phyloP scores from a whole-genome alignment of 2,888 invertebrate genomes.

The Ennomos erosarius region DNA sequence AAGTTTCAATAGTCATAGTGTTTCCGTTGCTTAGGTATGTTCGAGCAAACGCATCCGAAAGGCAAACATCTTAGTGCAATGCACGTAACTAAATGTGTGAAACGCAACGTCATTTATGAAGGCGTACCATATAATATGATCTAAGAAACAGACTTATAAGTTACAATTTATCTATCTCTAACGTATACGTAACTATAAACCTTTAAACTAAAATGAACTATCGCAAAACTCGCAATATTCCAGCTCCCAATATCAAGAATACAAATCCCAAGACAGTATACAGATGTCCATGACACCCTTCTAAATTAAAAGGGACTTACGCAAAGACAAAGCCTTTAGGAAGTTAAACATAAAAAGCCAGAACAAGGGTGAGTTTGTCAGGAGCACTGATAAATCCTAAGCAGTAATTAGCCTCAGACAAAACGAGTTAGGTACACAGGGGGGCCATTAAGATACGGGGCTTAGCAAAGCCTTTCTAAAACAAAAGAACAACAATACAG shows the following conservation, averaged over 20 bases:
- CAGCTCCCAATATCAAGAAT: slow-evolving; percentile 5
- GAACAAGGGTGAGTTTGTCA: slow-evolving; percentile 34
- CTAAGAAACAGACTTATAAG: too few relatives aligned
- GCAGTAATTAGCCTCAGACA: slow-evolving; percentile 33
- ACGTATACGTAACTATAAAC: too few relatives aligned
- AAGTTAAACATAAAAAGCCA: slow-evolving; percentile 33
- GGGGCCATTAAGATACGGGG: slow-evolving; percentile 12
- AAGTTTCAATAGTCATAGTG: too few relatives aligned
- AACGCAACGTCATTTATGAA: too few relatives aligned
- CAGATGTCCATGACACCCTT: slow-evolving; percentile 16
- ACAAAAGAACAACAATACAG: slow-evolving; percentile 1
- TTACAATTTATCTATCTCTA: too few relatives aligned
- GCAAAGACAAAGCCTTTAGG: slow-evolving; percentile 19
- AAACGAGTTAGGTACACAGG: slow-evolving; percentile 22
- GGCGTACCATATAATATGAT: too few relatives aligned
- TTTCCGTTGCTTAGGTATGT: too few relatives aligned
- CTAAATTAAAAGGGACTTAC: slow-evolving; percentile 24
- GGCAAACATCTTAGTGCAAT: too few relatives aligned
- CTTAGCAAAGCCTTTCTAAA: neutral
- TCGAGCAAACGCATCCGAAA: too few relatives aligned
- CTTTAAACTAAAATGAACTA: too few relatives aligned
- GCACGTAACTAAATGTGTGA: too few relatives aligned
- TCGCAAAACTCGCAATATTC: too few relatives aligned
- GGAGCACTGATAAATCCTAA: slow-evolving; percentile 33
- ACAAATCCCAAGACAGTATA: slow-evolving; percentile 7